Conservation (phyloP, 1,140 invertebrate genomes). For the Olivierus martensii region DNA sequence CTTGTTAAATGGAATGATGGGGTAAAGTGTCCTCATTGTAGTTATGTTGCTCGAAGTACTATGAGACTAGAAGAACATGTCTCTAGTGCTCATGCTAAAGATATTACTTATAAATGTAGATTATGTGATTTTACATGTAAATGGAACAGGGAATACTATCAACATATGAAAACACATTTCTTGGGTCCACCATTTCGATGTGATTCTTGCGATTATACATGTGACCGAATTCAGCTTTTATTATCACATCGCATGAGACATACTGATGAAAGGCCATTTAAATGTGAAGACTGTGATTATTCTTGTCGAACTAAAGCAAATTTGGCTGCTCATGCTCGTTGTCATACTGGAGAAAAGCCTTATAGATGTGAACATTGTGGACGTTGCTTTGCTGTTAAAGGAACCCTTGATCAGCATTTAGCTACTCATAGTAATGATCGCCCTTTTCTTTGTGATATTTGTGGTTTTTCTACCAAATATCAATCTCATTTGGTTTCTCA, state of each 20-base stretch:
- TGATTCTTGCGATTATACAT: slow-evolving; percentile 41
- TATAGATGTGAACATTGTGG: slow-evolving; percentile 36
- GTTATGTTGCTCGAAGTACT: slow-evolving; percentile 34
- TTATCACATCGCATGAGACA: slow-evolving; percentile 40
- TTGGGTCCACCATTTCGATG: slow-evolving; percentile 47
- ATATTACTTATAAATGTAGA: slow-evolving; percentile 45
- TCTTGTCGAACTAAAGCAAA: slow-evolving; percentile 35
- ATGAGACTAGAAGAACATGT: slow-evolving; percentile 38
- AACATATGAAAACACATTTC: slow-evolving; percentile 48
- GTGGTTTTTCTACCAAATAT: slow-evolving; percentile 51
- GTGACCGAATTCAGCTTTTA: slow-evolving; percentile 38
- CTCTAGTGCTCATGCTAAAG: slow-evolving; percentile 37
- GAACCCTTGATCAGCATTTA: slow-evolving; percentile 43
- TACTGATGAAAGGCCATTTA: slow-evolving; percentile 37
- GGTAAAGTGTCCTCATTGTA: slow-evolving; percentile 39
- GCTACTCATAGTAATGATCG: slow-evolving; percentile 39
- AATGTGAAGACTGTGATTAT: slow-evolving; percentile 34
- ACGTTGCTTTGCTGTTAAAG: slow-evolving; percentile 39
- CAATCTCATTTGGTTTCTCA: slow-evolving; percentile 49
- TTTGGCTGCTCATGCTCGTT: slow-evolving; percentile 33
- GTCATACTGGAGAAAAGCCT: slow-evolving; percentile 32
- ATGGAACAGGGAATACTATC: slow-evolving; percentile 46
- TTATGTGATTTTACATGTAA: slow-evolving; percentile 47
- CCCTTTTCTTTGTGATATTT: slow-evolving; percentile 45
- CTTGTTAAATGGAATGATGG: slow-evolving; percentile 22